Evolutionary conservation across 2,113 vertebrate species (phyloP).

Genomic region (Salminus brasiliensis): DNA sequence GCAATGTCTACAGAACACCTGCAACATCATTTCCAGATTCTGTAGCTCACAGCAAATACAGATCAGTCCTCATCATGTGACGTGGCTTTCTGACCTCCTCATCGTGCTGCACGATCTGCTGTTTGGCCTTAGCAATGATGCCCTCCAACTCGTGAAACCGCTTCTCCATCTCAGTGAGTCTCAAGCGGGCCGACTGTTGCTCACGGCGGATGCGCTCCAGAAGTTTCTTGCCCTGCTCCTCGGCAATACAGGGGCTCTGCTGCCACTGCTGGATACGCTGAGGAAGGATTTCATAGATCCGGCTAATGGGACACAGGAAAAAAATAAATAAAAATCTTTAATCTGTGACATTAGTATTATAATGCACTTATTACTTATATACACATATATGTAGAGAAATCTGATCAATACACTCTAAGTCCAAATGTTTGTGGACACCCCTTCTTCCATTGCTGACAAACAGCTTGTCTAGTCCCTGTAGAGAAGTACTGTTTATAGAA

Average conservation of each 20-base stretch:
- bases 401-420: too few species aligned
- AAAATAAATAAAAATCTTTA: background rate
- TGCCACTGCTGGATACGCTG: constrained; percentile 98
- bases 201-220: constrained; percentile 91
- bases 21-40: too few species aligned
- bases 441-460: too few species aligned
- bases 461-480: too few species aligned
- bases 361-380: background rate
- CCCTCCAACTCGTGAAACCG: constrained; percentile 93
- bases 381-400: too few species aligned
- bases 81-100: constrained; percentile 84
- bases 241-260: constrained; percentile 93
- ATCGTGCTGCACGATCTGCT: constrained; percentile 88
- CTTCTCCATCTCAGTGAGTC: constrained; percentile 93
- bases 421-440: too few species aligned
- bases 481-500: too few species aligned
- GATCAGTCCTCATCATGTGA: background rate
- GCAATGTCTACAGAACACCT: background rate
- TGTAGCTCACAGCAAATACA: background rate
- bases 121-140: constrained; percentile 92
- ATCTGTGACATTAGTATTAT: background rate
- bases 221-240: constrained; percentile 94
- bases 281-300: constrained; percentile 94
- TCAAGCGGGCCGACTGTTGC: constrained; percentile 88
- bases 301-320: constrained; percentile 66